Base-by-base conservation (phyloP, 2,797 vertebrate genomes). In the Anomalospiza imberbis region DNA sequence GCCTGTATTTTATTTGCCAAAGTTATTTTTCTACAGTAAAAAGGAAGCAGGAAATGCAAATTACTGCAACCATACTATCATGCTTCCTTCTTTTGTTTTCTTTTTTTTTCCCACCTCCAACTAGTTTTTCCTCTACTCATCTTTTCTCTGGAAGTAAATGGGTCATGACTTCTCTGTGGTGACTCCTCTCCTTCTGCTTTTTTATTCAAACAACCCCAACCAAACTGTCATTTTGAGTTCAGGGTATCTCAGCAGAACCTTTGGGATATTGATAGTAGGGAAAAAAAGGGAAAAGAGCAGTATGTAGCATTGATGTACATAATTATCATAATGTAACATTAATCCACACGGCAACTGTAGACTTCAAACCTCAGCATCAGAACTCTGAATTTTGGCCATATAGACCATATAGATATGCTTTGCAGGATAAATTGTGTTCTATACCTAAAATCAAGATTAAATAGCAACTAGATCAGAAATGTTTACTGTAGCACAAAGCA, bases 321-420 rank as follows among this genome's bases (percentile, higher is more conserved):
- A 51, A 51, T 51, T 4, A 83, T 8, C 20, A 21, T 38, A 36
- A 9, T 2, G 4, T 50, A 24, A 19, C 48, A 47, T 20, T 34
- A n/a, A 26, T 54, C 32, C 8, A 10, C 25, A 18, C 22, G 42
- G 17, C 14, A 48, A 13, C 11, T 40, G 3, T 55, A 54, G 9
- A 25, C n/a, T 63, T 63, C 22, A 84, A 50, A 51, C 19, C 4
- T 58, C n/a, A 78, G 7, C 15, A 45, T 65, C 11, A 45, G 19
- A 36, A 6, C 29, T 78, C 28, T 54, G n/a, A 47, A 60, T 21
- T 68, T 87, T 0, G 0, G 10, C 38, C 15, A 14, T 29, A 9
- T 20, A 42, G 28, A 42, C 5, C 6, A 4, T 34, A 38, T 9
- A 26, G 21, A 12, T 34, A 11, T 16, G 6, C 8, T 20, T 25